phyloP scores from a whole-genome alignment of 2,797 vertebrate genomes.

The Scyliorhinus canicula region DNA sequence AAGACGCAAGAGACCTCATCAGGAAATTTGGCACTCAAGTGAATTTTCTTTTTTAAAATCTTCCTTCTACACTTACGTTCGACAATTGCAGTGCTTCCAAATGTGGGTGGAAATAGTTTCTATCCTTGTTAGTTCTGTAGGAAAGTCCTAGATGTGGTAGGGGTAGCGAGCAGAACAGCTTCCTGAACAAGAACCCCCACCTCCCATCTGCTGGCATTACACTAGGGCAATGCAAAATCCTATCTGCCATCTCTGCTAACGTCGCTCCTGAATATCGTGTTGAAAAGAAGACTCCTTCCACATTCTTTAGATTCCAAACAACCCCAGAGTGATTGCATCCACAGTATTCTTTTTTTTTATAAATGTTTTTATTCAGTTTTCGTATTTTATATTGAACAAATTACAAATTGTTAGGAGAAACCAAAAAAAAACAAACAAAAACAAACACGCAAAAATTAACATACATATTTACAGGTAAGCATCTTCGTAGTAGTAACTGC shows the following conservation, averaged over 20 bases:
- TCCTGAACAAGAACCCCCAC: not conserved
- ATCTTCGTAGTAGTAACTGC: too few species aligned
- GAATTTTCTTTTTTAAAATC: not conserved
- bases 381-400: too few species aligned
- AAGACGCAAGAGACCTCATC: not conserved
- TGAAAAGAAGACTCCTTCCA: not conserved
- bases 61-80: not conserved
- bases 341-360: too few species aligned
- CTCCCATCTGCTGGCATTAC: not conserved
- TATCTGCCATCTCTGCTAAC: not conserved
- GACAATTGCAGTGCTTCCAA: not conserved
- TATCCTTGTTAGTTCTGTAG: not conserved
- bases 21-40: not conserved
- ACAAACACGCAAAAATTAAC: too few species aligned
- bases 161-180: not conserved
- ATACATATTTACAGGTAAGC: too few species aligned
- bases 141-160: not conserved
- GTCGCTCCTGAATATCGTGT: not conserved
- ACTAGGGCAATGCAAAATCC: not conserved
- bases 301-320: not conserved
- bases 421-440: too few species aligned
- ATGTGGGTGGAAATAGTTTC: not conserved
- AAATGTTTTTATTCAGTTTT: too few species aligned
- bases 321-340: not conserved
- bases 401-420: too few species aligned